A percentile compares a stretch with the other conserved stretches of the same genome.
Evolutionary conservation across 2,113 vertebrate genomes (phyloP).

Genomic region (Amblyornis subalaris): DNA sequence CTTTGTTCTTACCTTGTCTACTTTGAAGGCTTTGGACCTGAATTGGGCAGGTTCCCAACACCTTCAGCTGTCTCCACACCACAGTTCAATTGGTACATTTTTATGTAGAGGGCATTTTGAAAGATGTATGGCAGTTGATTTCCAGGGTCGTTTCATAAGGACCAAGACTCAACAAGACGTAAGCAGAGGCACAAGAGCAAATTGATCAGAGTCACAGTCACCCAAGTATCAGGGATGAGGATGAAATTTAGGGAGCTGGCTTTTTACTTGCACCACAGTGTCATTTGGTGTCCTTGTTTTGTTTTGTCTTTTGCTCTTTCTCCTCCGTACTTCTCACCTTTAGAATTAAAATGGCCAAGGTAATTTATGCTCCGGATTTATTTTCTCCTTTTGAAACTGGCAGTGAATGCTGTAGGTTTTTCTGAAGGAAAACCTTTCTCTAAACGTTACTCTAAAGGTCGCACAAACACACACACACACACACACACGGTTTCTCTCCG

Average conservation of each 20-base stretch:
- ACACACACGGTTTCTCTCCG: background rate
- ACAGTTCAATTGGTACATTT: background rate
- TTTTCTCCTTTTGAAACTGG: background rate
- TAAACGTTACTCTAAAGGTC: background rate
- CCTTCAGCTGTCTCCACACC: background rate
- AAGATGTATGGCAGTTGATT: background rate
- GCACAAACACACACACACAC: background rate
- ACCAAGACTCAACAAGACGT: background rate
- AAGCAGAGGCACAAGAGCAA: background rate
- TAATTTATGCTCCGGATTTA: background rate
- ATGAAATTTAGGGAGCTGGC: background rate
- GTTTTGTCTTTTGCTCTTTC: background rate
- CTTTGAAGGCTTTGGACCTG: background rate
- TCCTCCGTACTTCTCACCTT: background rate
- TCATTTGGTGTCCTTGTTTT: background rate
- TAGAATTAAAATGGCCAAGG: background rate
- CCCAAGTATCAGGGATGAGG: background rate
- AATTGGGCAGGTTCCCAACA: background rate
- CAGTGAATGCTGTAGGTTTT: background rate
- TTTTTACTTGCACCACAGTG: background rate
- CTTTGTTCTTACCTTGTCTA: background rate
- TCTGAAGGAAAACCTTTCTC: background rate
- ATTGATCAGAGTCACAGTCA: background rate
- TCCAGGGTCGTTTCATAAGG: background rate
- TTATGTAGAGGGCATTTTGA: background rate